These are phyloP conservation scores for Balaenoptera acutorostrata DNA, from an alignment of 2,113 vertebrate species.

Conservation along the genomic window DNA sequence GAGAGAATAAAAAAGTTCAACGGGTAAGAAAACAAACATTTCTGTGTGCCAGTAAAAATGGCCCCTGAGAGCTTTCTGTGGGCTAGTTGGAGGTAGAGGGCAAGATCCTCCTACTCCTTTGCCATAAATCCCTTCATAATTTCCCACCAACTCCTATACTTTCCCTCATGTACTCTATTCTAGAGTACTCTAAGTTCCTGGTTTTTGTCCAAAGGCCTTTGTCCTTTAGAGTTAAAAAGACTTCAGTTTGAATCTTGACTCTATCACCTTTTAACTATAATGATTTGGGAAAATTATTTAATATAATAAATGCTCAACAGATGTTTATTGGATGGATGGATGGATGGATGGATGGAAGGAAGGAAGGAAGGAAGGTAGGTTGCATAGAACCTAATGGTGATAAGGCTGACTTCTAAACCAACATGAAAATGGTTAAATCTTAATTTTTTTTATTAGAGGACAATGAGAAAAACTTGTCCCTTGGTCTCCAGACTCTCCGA, in stretches of 20 bases:
- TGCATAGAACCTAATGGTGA: not conserved
- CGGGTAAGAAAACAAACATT: not conserved
- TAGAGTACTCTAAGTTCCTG: not conserved
- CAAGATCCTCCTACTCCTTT: not conserved
- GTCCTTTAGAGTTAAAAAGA: constrained; percentile 6
- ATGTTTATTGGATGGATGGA: not conserved
- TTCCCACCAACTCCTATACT: not conserved
- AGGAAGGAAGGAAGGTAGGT: not conserved
- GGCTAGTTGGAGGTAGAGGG: not conserved
- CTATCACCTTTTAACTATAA: not conserved
- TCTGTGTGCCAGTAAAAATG: constrained; percentile 6
- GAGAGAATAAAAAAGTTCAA: not conserved
- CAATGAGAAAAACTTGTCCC: constrained; percentile 82
- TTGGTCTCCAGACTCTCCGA: constrained; percentile 88
- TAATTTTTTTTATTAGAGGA: constrained; percentile 81
- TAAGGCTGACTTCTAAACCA: constrained; percentile 16
- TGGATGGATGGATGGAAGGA: not conserved
- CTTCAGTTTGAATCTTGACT: constrained; percentile 30
- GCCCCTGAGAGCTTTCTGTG: not conserved
- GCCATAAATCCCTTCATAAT: not conserved
- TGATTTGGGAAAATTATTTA: constrained; percentile 32
- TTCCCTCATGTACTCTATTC: not conserved
- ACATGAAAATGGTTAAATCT: constrained; percentile 38
- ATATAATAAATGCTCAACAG: not conserved
- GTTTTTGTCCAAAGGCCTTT: constrained; percentile 1